phyloP scores from a whole-genome alignment of 2,113 vertebrate species.

The Atherinomorus stipes region DNA sequence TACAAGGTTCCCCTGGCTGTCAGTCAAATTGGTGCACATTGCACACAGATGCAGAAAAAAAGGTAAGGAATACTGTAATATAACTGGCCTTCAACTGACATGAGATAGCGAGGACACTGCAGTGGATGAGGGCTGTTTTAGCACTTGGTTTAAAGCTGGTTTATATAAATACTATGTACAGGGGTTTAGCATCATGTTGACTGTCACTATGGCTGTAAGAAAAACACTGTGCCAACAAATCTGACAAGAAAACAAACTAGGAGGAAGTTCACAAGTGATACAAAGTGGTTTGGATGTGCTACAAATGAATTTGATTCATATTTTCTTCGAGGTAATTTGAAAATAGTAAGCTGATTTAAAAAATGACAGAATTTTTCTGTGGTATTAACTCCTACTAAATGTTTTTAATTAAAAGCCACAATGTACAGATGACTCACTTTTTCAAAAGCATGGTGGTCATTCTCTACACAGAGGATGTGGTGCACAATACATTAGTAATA shows the following conservation, averaged over 20 bases:
- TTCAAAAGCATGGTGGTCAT: neutral
- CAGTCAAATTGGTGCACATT: slow-evolving; percentile 31
- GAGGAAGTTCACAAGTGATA: no score
- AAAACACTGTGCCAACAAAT: no score
- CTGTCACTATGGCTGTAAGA: no score
- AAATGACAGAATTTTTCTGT: neutral
- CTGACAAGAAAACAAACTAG: no score
- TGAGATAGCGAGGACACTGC: slow-evolving; percentile 6
- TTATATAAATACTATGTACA: neutral
- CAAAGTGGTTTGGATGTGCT: no score
- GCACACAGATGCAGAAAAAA: slow-evolving; percentile 15
- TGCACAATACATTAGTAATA: neutral
- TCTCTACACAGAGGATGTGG: neutral
- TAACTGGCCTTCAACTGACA: slow-evolving; percentile 14
- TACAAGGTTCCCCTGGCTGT: slow-evolving; percentile 42
- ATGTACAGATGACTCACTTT: neutral
- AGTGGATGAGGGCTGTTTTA: neutral
- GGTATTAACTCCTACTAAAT: neutral
- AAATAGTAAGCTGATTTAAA: neutral
- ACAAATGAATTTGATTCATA: no score
- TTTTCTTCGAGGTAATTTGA: slow-evolving; percentile 1
- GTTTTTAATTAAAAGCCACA: neutral
- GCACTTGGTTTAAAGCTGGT: neutral
- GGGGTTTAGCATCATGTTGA: neutral
- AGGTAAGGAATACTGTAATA: slow-evolving; percentile 37